These are phyloP conservation scores for Cricetomys ansorgei DNA, from an alignment of 2,113 vertebrate species.

Conservation along the genomic window DNA sequence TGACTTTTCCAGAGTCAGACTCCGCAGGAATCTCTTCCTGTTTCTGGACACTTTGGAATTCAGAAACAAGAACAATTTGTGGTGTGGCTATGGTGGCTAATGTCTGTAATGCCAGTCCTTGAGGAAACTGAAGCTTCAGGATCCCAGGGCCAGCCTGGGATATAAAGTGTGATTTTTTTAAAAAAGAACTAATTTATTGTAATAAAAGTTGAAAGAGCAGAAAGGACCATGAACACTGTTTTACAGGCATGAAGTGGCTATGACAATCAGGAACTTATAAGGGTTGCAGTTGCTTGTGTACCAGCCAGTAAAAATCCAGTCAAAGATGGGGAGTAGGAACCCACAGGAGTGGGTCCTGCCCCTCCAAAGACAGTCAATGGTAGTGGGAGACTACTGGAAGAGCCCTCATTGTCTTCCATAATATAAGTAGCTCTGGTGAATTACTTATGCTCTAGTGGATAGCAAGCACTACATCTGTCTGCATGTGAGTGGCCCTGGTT, in stretches of 20 bases:
- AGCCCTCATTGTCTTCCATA: no score
- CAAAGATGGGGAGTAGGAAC: not conserved
- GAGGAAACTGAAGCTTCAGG: not conserved
- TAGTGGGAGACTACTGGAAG: not conserved
- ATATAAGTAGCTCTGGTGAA: not conserved
- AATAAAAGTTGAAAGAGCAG: not conserved
- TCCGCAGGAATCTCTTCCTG: conserved; percentile 69
- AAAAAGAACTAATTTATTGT: not conserved
- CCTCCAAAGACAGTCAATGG: not conserved
- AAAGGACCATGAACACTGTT: not conserved
- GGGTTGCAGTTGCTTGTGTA: no score
- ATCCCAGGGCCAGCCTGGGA: not conserved
- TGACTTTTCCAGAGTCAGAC: conserved; percentile 81
- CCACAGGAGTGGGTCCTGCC: not conserved
- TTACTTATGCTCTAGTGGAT: not conserved
- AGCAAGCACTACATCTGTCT: not conserved
- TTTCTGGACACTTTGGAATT: conserved; percentile 89
- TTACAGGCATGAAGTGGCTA: not conserved
- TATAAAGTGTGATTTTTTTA: not conserved
- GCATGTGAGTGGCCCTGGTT: not conserved
- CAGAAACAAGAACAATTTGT: conserved; percentile 85
- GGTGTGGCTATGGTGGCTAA: not conserved
- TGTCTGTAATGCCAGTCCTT: not conserved
- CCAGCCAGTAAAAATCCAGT: not conserved
- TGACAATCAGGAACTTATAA: not conserved